Conservation (phyloP, 1,140 invertebrate species). For the Neelides sp. region DNA sequence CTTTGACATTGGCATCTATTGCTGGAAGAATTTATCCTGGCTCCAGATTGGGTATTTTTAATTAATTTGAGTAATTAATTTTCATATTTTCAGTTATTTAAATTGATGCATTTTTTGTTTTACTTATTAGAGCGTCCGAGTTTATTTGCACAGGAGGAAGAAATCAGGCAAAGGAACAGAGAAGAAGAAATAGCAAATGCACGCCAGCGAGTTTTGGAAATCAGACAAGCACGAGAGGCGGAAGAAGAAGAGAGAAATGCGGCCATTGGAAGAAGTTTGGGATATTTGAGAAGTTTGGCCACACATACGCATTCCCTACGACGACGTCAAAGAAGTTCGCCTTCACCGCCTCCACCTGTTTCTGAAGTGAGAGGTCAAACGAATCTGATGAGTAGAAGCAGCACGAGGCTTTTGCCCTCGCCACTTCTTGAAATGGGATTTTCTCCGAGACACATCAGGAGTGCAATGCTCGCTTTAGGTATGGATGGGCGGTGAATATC, state of each 20-base stretch:
- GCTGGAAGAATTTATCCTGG: slow-evolving; percentile 18
- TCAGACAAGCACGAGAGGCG: no score
- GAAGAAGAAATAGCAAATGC: no score
- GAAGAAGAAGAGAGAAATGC: no score
- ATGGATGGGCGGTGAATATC: background rate
- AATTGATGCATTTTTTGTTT: no score
- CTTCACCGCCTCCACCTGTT: slow-evolving; percentile 23
- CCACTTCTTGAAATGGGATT: slow-evolving; percentile 43
- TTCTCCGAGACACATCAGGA: slow-evolving; percentile 44
- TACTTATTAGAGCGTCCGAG: no score
- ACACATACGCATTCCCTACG: slow-evolving; percentile 7
- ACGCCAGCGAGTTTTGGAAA: no score
- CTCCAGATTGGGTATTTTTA: slow-evolving; percentile 6
- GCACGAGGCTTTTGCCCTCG: slow-evolving; percentile 18
- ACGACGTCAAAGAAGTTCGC: slow-evolving; percentile 14
- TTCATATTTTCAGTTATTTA: no score
- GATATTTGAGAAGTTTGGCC: no score
- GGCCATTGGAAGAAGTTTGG: no score
- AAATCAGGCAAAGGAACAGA: no score
- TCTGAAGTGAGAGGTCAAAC: background rate
- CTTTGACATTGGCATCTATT: slow-evolving; percentile 22
- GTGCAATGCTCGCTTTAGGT: slow-evolving; percentile 46
- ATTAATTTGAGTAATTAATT: no score
- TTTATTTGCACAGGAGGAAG: no score
- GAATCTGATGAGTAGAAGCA: background rate